Percentiles rank a stretch among this genome's conserved stretches.
These are phyloP conservation scores for Euura lappo DNA, from an alignment of 1,140 invertebrate genomes.

Conservation along the genomic window DNA sequence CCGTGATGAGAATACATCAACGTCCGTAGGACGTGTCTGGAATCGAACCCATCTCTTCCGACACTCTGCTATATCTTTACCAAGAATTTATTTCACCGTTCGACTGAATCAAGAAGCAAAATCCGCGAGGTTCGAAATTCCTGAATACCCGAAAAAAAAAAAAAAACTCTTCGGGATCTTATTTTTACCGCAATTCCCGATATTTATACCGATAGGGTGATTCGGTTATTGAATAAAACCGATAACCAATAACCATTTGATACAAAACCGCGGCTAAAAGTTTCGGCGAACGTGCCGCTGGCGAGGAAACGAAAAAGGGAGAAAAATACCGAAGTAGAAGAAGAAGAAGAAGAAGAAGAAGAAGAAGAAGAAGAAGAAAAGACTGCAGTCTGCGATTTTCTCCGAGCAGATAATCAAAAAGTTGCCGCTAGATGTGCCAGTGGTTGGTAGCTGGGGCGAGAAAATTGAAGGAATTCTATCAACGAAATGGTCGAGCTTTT, in stretches of 20 bases:
- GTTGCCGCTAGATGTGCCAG: too few relatives aligned
- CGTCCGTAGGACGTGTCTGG: background rate
- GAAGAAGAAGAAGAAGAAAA: too few relatives aligned
- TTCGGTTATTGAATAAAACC: too few relatives aligned
- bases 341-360: background rate
- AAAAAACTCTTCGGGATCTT: too few relatives aligned
- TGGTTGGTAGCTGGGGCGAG: background rate
- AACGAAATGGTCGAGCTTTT: background rate
- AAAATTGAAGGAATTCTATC: background rate
- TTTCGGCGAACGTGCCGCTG: background rate
- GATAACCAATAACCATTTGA: background rate
- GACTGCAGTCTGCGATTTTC: too few relatives aligned
- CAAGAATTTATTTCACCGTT: background rate
- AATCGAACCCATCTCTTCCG: background rate
- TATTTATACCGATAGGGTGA: too few relatives aligned
- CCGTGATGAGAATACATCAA: slow-evolving; percentile 2
- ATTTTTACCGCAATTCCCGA: too few relatives aligned
- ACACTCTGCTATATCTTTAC: background rate
- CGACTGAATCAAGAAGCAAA: too few relatives aligned
- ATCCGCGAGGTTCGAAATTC: too few relatives aligned
- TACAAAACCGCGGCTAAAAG: too few relatives aligned
- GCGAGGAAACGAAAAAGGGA: slow-evolving; percentile 15
- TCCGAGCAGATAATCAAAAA: too few relatives aligned
- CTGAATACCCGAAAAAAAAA: too few relatives aligned
- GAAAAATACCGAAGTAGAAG: background rate